phyloP scores from a whole-genome alignment of 2,888 invertebrate genomes.

The Hybos culiciformis region DNA sequence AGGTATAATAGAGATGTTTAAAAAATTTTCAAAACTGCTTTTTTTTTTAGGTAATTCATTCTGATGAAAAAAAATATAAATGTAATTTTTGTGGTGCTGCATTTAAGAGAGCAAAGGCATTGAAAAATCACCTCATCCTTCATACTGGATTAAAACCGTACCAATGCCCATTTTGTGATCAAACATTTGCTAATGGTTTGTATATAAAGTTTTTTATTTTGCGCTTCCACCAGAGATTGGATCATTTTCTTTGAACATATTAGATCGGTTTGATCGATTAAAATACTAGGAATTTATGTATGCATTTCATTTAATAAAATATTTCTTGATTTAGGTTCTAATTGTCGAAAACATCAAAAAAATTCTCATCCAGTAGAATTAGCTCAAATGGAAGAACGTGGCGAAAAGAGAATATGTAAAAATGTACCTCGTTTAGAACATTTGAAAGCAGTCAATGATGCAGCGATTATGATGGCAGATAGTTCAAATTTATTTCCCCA shows the following conservation, averaged over 20 bases:
- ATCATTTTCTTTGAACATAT: too few relatives aligned
- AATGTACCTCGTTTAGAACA: constrained; percentile 1
- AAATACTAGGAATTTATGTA: too few relatives aligned
- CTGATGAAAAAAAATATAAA: constrained; percentile 18
- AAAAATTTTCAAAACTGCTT: too few relatives aligned
- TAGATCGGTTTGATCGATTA: too few relatives aligned
- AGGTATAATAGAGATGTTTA: too few relatives aligned
- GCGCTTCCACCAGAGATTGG: too few relatives aligned
- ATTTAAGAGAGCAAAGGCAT: constrained; percentile 18
- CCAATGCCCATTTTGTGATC: constrained; percentile 18
- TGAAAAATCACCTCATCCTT: constrained; percentile 18
- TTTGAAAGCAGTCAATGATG: constrained; percentile 2
- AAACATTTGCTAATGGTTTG: constrained; percentile 20
- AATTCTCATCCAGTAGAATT: constrained; percentile 32
- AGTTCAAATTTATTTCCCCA: too few relatives aligned
- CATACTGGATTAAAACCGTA: constrained; percentile 18
- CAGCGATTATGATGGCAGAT: neutral
- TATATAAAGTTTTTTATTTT: too few relatives aligned
- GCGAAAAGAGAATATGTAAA: constrained; percentile 1
- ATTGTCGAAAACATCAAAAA: constrained; percentile 34
- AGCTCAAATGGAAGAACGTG: constrained; percentile 22
- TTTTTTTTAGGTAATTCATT: too few relatives aligned
- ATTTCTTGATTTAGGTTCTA: constrained; percentile 35
- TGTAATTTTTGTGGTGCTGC: constrained; percentile 17
- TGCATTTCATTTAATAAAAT: constrained; percentile 33